Evolutionary conservation across 2,888 invertebrate genomes (phyloP), one percentile per base, ranked within the genome.

Genomic region (Sphaerophoria rueppellii): DNA sequence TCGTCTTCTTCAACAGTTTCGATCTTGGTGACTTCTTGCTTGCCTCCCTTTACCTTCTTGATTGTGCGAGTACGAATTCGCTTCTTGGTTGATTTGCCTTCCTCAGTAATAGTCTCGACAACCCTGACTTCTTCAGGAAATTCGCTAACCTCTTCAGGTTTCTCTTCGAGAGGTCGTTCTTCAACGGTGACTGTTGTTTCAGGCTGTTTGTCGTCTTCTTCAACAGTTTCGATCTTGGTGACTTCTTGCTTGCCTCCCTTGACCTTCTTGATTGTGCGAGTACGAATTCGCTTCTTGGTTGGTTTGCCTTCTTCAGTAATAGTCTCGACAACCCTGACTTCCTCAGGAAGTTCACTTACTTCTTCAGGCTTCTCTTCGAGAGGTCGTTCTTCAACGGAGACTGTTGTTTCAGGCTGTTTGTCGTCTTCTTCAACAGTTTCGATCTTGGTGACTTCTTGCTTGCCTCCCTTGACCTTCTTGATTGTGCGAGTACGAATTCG

Each of bases 201-300:
- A 0, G 92, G 92, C 80, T 89, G 86, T 75, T 90, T 89, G 16
- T 89, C 91, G 83, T 91, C 91, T 87, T 91, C 89, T 87, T 89
- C 89, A 0, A 90, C 88, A 1, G 89, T 90, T 6, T 89, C 86
- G 16, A 90, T 89, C 86, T 90, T 89, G 9, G 89, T 89, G 0
- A 88, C 87, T 88, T 90, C 89, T 69, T 89, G 87, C 73, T 90
- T 88, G 14, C 63, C 70, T 9, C 88, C 89, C 54, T 88, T 88
- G 0, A 77, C 77, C 54, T 86, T 87, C 34, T 87, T 87, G 55
- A 88, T 87, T 3, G 67, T 65, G 16, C 88, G 77, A 63, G 87
- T 88, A 16, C 88, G 88, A 0, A 87, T 88, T 7, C 79, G 87
- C 58, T 88, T 89, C 43, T 87, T 89, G 9, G 74, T 88, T 1